Conservation (phyloP, 2,113 vertebrate genomes). For the Tragelaphus strepsiceros region DNA sequence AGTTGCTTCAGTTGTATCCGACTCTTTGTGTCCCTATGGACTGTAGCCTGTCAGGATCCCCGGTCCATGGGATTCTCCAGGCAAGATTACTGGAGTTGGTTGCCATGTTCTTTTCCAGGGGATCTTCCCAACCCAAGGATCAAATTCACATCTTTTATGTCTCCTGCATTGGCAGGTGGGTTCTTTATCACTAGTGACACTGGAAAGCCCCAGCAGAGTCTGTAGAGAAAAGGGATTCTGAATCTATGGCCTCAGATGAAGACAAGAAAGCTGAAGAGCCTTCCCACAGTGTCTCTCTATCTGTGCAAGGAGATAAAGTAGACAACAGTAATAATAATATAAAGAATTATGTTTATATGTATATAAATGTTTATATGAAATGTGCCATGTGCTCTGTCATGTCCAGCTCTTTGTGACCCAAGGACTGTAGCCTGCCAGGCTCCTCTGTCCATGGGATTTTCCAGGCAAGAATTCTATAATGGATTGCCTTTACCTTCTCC, state of each 20-base stretch:
- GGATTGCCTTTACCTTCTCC: not conserved
- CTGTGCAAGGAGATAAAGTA: not conserved
- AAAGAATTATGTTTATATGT: not conserved
- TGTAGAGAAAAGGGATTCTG: not conserved
- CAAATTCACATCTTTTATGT: not conserved
- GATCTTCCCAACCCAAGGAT: not conserved
- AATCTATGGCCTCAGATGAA: not conserved
- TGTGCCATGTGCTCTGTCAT: not conserved
- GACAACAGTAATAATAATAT: not conserved
- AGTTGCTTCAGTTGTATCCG: rapidly evolving
- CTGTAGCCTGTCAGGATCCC: not conserved
- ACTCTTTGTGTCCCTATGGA: not conserved
- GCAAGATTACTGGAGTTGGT: not conserved
- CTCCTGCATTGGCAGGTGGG: not conserved
- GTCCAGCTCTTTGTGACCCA: not conserved
- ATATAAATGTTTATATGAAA: not conserved
- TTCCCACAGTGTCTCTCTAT: not conserved
- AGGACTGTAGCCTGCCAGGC: not conserved
- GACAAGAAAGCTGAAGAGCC: not conserved
- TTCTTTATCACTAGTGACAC: not conserved
- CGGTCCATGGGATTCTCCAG: not conserved
- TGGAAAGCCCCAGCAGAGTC: not conserved
- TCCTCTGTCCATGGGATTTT: not conserved
- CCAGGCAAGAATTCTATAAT: not conserved
- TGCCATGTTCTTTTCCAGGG: not conserved